Base-by-base conservation (phyloP, 1,140 invertebrate genomes). In the Lasioglossum baleicum region DNA sequence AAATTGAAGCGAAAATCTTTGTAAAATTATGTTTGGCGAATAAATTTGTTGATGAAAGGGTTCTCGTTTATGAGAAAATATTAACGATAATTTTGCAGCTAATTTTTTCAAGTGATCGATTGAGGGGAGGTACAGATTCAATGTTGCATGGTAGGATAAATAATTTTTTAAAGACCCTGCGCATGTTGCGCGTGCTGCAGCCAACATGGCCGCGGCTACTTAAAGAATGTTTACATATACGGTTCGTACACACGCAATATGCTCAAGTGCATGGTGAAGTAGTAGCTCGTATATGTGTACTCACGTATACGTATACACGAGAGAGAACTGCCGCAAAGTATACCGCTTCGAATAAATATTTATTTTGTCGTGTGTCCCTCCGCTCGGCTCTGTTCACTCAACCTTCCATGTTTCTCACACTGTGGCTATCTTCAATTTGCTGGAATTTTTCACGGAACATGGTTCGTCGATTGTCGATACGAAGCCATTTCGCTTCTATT, bases 201-300 rank as follows among this genome's bases (percentile, higher is more conserved):
- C 15, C 26, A 15, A 68, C 63, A 15, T 4, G 48, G 63, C 8
- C 17, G 8, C 56, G 35, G 77, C 51, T 42, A 63, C 8, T 60
- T 56, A 75, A 81, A 68, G 6, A 40, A 84, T 22, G 53, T 80
- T 64, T 13, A 67, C 58, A 31, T 69, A 60, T 20, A 72, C 44
- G 5, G 73, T 73, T 20, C 7, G 20, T 71, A 60, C 42, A 44
- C 64, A 44, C 64, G 67, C 40, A 31, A 75, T 22, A 75, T 22
- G 61, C 22, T 73, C 65, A 81, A 85, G 68, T 81, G 76, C 81
- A 88, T 83, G 84, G 71, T 75, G 82, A 81, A 84, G 69, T 82
- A 84, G 69, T 82, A 85, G 76, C 56, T 48, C 44, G 44, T 35
- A 35, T 35, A 3, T 35, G 35, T 35, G 5, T 35, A 35, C 26